Evolutionary conservation across 2,888 invertebrate species (phyloP), one percentile per base, ranked within the genome.

Genomic region (Chrysolina haemoptera): DNA sequence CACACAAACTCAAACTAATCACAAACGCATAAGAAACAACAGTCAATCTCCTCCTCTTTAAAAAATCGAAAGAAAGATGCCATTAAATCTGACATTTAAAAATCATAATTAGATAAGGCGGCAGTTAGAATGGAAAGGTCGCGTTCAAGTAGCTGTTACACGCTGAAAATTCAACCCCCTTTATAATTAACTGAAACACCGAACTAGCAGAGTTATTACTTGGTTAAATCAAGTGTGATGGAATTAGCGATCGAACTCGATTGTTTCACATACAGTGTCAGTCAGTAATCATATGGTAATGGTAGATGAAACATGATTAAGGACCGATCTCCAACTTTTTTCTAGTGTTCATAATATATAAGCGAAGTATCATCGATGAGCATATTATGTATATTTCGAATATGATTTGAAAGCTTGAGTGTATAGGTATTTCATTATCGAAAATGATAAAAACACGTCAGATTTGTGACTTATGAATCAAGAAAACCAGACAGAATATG

Each of bases 21-120:
- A 35, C 14, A 59, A 59, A 59, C 59, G 10, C 59, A 59, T 20
- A 53, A 20, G 53, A 18, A 22, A 2, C 20, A 53, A 53, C 53
- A 18, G 20, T 43, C 48, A 59, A 62, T 75, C 72, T 73, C 77
- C 77, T 71, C 77, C 77, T 70, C 68, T 68, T 71, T 72, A 70
- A 75, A 71, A 75, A 71, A 68, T 65, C 67, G 12, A 53, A 48
- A 40, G 70, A 20, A 72, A 71, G 64, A 69, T 53, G 70, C 77
- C 73, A 80, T 82, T 81, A 80, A 75, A 82, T 82, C 80, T 82
- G 81, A 79, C 82, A 82, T 82, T 81, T 82, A 82, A 82, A 82
- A 81, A 80, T 81, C 72, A 76, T 78, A 81, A 82, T 81, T 81
- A 79, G 48, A 65, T 68, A 64, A 74, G 70, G 67, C 70, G 70